phyloP scores from a whole-genome alignment of 2,888 invertebrate species.

The Hoplodrina ambigua region DNA sequence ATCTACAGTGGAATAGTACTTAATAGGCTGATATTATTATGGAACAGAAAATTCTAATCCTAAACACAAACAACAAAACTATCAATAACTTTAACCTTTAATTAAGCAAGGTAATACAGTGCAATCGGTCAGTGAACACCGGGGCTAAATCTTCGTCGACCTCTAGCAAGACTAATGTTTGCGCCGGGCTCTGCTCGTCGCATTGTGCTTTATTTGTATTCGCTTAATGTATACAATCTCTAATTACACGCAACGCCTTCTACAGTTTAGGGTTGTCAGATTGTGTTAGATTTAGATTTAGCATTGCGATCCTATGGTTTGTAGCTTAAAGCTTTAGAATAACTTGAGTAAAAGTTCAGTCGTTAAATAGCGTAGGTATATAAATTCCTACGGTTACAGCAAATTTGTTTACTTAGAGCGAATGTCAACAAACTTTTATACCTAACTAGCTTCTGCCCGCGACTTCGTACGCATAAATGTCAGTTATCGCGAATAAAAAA shows the following conservation, averaged over 20 bases:
- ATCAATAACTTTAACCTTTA: slow-evolving; percentile 30
- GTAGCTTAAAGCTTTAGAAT: slow-evolving; percentile 35
- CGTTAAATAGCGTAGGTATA: background rate
- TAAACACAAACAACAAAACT: background rate
- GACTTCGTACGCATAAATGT: too few relatives aligned
- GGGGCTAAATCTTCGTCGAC: slow-evolving; percentile 81
- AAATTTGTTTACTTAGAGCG: background rate
- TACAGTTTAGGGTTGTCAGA: slow-evolving; percentile 78
- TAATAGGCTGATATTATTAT: too few relatives aligned
- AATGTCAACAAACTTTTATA: background rate
- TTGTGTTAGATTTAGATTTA: slow-evolving; percentile 56
- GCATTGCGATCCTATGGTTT: slow-evolving; percentile 46
- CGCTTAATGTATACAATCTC: slow-evolving; percentile 89
- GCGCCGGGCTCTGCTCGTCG: slow-evolving; percentile 80
- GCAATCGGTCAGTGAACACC: slow-evolving; percentile 69
- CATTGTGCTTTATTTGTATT: slow-evolving; percentile 90
- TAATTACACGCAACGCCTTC: slow-evolving; percentile 90
- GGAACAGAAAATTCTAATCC: too few relatives aligned
- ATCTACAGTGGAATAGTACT: too few relatives aligned
- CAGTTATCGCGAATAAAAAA: too few relatives aligned
- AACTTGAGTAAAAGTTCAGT: slow-evolving; percentile 24
- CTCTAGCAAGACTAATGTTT: slow-evolving; percentile 86
- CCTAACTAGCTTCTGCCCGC: too few relatives aligned
- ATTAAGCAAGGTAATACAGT: slow-evolving; percentile 47
- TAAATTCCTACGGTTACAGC: background rate